Evolutionary conservation across 2,888 invertebrate species (phyloP), one percentile per base, ranked within the genome.

Genomic region (Polymixis lichenea): DNA sequence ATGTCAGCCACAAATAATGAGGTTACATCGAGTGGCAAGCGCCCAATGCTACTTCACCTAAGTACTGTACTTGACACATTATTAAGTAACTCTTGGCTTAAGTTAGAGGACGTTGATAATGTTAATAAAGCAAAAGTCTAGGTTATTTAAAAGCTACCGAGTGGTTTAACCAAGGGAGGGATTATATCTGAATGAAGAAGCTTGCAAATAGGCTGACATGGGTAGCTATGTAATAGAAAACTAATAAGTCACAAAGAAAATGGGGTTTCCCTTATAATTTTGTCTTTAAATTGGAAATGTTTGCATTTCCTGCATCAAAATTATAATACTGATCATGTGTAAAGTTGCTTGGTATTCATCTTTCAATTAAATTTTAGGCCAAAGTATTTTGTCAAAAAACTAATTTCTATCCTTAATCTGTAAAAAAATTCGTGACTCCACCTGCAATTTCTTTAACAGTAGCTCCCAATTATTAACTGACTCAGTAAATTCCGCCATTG

Each of bases 401-500:
- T 19, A 1, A 2, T 51, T 51, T 7, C 19, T 19, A 7, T 7
- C 2, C 8, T 19, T 51, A 51, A 2, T 51, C 8, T 7, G 19
- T 51, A 19, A 19, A 19, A 19, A 51, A 60, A 80, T 61, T 25
- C 0, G 67, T 66, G n/a, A n/a, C 38, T 67, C 22, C 43, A 80
- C 80, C 75, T 46, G 49, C 61, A 60, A 83, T 86, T 77, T 84
- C 72, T 82, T 76, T 43, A 76, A 56, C 61, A 51, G 66, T 53
- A 69, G 58, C 77, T 78, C 61, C 67, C 70, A 78, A 75, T 79
- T 72, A 89, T 87, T 83, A 83, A 75, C 68, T 86, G 83, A 82
- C 71, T 85, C 81, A 80, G 85, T 83, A 68, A 82, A 83, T 85
- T 80, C 78, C 66, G 43, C 87, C 66, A 89, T 89, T 89, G 90